phyloP scores from a whole-genome alignment of 1,140 invertebrate genomes.

The Pristionchus pacificus region DNA sequence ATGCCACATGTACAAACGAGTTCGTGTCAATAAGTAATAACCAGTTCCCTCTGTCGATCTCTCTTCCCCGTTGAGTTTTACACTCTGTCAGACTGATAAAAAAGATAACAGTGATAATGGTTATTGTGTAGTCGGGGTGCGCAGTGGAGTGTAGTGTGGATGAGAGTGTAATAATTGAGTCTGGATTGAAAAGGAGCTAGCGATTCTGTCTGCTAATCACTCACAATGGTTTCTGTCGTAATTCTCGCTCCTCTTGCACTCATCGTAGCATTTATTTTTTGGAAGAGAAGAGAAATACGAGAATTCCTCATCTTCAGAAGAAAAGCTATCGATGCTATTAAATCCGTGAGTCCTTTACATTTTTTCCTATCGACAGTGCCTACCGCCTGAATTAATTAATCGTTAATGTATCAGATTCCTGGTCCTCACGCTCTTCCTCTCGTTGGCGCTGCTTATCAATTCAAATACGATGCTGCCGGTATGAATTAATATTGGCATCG shows the following conservation, averaged over 20 bases:
- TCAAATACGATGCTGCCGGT: constrained; percentile 60
- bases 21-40: not conserved
- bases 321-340: not conserved
- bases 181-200: too few species aligned
- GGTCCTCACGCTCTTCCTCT: constrained; percentile 64
- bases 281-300: too few species aligned
- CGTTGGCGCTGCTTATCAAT: constrained; percentile 63
- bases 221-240: too few species aligned
- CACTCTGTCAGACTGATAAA: too few species aligned
- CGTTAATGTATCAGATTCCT: constrained; percentile 47
- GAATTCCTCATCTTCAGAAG: not conserved
- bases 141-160: too few species aligned
- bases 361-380: not conserved
- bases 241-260: not conserved
- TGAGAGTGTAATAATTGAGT: too few species aligned
- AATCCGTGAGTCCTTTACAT: not conserved
- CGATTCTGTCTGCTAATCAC: too few species aligned
- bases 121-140: not conserved
- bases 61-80: not conserved
- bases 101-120: not conserved
- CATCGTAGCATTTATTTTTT: not conserved
- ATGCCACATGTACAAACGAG: not conserved
- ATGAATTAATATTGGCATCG: constrained; percentile 42
- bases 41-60: not conserved
- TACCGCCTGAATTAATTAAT: not conserved